Evolutionary conservation across 2,113 vertebrate species (phyloP).

Genomic region (Toxotes chatareus): DNA sequence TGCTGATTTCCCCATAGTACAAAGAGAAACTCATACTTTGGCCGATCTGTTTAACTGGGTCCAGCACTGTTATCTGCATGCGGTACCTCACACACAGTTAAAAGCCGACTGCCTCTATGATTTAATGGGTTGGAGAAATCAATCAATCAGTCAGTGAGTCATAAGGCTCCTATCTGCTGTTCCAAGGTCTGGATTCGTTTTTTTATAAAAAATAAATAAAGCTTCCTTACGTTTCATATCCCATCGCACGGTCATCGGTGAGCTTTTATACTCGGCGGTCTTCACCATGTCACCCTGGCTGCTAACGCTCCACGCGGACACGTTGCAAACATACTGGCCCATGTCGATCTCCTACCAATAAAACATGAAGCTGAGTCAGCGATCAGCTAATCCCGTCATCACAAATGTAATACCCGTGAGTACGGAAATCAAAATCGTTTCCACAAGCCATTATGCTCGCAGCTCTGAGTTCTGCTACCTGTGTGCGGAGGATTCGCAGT

Average conservation of each 20-base stretch:
- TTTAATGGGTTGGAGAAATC: not conserved
- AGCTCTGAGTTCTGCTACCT: constrained; percentile 50
- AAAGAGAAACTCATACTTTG: not conserved
- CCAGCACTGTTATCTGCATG: not conserved
- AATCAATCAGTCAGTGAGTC: too few relatives aligned
- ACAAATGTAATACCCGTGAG: too few relatives aligned
- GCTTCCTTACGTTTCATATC: constrained; percentile 87
- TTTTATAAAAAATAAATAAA: too few relatives aligned
- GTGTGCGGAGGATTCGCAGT: constrained; percentile 89
- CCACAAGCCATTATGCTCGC: too few relatives aligned
- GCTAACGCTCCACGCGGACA: constrained; percentile 86
- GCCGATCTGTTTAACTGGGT: too few relatives aligned
- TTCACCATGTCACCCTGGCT: constrained; percentile 85
- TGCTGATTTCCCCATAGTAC: not conserved
- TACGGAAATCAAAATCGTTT: not conserved
- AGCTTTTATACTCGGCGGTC: constrained; percentile 84
- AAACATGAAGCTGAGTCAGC: not conserved
- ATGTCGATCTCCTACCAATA: constrained; percentile 85
- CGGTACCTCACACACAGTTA: not conserved
- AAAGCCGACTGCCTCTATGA: too few relatives aligned
- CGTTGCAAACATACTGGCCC: constrained; percentile 89
- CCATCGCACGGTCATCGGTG: constrained; percentile 85
- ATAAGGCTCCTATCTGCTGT: too few relatives aligned
- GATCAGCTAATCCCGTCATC: too few relatives aligned
- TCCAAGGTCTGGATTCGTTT: too few relatives aligned